Base-by-base conservation (phyloP, 1,140 invertebrate genomes). In the Eciton burchellii region DNA sequence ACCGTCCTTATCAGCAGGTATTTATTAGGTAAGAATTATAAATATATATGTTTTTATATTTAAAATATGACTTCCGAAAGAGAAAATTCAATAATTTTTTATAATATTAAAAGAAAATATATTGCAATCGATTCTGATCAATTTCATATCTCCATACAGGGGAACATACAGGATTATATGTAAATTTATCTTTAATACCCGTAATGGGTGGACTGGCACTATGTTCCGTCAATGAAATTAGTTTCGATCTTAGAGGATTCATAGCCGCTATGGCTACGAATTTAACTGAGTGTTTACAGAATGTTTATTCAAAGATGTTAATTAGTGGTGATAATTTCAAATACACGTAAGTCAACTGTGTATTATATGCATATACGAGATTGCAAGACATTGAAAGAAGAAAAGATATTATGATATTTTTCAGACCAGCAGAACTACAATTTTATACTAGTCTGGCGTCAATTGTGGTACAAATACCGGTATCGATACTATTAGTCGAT, bases 161-260 rank as follows among this genome's bases (percentile, higher is more conserved):
- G 65, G 97, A 97, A 94, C 93, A 95, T 86, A 97, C 97, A 21
- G 96, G 96, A 21, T 89, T 96, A 35, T 97, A 96, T 91, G 97
- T 97, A 12, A 97, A 97, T 93, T 90, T 97, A 73, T 97, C 97
- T 73, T 94, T 98, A 70, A 94, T 98, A 73, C 97, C 97, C 65
- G 97, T 98, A n/a, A 98, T 98, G 97, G 94, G 95, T 82, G 97
- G 97, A 19, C 94, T 98, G 66, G 97, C 97, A 41, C 90, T 98
- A n/a, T 98, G 97, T 93, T 97, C 97, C 59, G 95, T 95, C 16
- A 97, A 97, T 94, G 97, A 98, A 94, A 94, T 98, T 19, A 97
- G 96, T 93, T 98, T 98, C 92, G 96, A 97, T 92, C 91, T 96
- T 16, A 93, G 95, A 84, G 97, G 97, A 16, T 98, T 98, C 90